phyloP scores from a whole-genome alignment of 2,113 vertebrate genomes.

The Hucho hucho region DNA sequence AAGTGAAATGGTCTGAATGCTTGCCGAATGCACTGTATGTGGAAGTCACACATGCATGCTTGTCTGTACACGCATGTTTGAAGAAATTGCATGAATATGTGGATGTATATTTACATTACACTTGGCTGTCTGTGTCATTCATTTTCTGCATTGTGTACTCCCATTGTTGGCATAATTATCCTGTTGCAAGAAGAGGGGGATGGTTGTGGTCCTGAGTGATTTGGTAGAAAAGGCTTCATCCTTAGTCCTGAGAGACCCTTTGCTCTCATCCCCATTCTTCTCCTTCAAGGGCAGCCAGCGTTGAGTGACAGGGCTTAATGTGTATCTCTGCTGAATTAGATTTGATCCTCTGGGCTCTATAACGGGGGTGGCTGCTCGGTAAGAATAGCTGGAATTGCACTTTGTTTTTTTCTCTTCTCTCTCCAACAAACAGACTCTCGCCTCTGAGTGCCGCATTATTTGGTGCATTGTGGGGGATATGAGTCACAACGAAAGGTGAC shows the following conservation, averaged over 20 bases:
- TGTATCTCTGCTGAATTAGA: conserved; percentile 76
- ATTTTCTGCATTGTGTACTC: background rate
- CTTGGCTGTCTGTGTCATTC: background rate
- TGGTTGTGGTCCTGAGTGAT: conserved; percentile 5
- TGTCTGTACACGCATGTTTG: too few species aligned
- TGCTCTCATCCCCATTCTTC: conserved; percentile 72
- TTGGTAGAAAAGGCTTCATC: background rate
- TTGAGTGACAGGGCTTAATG: conserved; percentile 78
- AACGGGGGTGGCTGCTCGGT: conserved; percentile 42
- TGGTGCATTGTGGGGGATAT: conserved; percentile 62
- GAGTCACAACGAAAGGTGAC: conserved; percentile 39
- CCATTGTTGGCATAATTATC: conserved; percentile 6
- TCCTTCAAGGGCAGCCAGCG: conserved; percentile 75
- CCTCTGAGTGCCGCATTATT: conserved; percentile 61
- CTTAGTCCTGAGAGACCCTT: conserved; percentile 6
- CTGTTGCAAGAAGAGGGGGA: background rate
- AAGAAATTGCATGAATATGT: background rate
- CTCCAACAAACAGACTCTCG: conserved; percentile 67
- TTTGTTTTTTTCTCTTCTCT: conserved; percentile 42
- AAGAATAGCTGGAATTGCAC: conserved; percentile 6
- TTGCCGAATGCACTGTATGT: too few species aligned
- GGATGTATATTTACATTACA: background rate
- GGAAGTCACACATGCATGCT: too few species aligned
- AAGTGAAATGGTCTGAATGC: too few species aligned
- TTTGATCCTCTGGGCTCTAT: conserved; percentile 77